These are phyloP conservation scores for Drosophila setifemur DNA, from an alignment of 1,140 invertebrate genomes.

Conservation along the genomic window DNA sequence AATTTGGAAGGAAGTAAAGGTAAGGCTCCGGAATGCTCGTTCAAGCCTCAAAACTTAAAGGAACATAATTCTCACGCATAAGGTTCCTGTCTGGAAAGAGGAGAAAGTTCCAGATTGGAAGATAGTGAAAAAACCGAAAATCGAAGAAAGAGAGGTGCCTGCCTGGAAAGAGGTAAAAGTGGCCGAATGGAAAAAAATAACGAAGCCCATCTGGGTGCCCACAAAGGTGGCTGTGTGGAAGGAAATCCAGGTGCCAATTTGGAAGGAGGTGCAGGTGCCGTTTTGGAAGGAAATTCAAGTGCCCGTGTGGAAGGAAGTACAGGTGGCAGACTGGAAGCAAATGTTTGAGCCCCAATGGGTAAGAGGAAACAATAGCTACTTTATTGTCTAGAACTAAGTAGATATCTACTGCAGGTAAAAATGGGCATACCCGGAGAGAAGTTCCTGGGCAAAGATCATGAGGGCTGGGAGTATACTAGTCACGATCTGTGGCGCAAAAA, in stretches of 20 bases:
- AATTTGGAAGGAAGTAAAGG: conserved; percentile 86
- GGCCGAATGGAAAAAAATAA: conserved; percentile 85
- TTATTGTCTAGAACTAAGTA: background rate
- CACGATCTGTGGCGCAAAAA: conserved; percentile 91
- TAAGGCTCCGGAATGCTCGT: background rate
- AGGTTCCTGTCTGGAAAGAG: conserved; percentile 85
- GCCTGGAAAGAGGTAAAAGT: conserved; percentile 84
- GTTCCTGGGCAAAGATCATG: conserved; percentile 88
- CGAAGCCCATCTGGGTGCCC: conserved; percentile 85
- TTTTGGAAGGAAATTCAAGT: conserved; percentile 86
- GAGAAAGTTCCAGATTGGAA: conserved; percentile 86
- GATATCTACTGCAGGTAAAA: conserved; percentile 81
- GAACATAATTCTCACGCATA: too few relatives aligned
- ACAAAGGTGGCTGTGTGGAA: conserved; percentile 85
- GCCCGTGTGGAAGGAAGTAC: conserved; percentile 83
- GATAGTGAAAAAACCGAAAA: conserved; percentile 85
- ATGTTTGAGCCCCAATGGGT: conserved; percentile 86
- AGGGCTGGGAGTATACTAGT: conserved; percentile 90
- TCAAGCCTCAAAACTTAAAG: background rate
- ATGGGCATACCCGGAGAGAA: conserved; percentile 89
- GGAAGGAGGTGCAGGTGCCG: conserved; percentile 84
- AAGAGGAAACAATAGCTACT: background rate
- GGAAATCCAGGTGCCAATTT: conserved; percentile 83
- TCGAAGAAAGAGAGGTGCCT: conserved; percentile 83
- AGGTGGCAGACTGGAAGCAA: conserved; percentile 83